Evolutionary conservation across 1,140 invertebrate species (phyloP).

Genomic region (Pararge aegeria): DNA sequence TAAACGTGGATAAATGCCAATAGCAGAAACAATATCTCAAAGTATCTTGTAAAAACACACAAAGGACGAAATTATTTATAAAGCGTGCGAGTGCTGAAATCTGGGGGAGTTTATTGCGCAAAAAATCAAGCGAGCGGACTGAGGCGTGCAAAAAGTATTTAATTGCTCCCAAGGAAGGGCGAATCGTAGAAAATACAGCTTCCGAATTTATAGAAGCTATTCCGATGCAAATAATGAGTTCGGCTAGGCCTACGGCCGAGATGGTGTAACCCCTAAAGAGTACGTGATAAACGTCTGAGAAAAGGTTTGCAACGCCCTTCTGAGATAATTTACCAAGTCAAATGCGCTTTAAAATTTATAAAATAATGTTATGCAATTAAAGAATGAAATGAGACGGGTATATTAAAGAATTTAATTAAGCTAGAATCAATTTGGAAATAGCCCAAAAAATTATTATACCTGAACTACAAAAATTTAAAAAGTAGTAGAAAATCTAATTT

Average conservation of each 20-base stretch:
- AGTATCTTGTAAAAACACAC: slow-evolving; percentile 1
- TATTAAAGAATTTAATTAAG: too few species aligned
- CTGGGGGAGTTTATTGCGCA: slow-evolving; percentile 61
- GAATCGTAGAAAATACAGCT: slow-evolving; percentile 24
- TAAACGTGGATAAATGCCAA: too few species aligned
- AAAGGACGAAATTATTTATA: slow-evolving; percentile 50
- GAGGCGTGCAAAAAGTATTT: slow-evolving; percentile 67
- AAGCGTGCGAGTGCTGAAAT: slow-evolving; percentile 57
- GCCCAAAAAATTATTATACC: too few species aligned
- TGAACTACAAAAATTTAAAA: too few species aligned
- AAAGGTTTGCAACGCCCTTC: background rate
- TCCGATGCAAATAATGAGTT: background rate
- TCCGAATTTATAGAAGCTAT: background rate
- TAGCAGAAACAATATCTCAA: background rate
- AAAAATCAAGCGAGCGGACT: slow-evolving; percentile 49
- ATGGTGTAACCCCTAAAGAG: background rate
- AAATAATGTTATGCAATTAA: too few species aligned
- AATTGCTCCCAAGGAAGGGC: slow-evolving; percentile 70
- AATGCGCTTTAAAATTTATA: too few species aligned
- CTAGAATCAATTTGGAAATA: too few species aligned
- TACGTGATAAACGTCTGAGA: background rate
- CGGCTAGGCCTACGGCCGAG: background rate
- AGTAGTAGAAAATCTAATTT: too few species aligned
- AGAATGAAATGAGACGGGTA: too few species aligned
- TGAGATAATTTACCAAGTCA: background rate